phyloP scores from a whole-genome alignment of 2,888 invertebrate genomes.

The Ichneumoninae sp. region DNA sequence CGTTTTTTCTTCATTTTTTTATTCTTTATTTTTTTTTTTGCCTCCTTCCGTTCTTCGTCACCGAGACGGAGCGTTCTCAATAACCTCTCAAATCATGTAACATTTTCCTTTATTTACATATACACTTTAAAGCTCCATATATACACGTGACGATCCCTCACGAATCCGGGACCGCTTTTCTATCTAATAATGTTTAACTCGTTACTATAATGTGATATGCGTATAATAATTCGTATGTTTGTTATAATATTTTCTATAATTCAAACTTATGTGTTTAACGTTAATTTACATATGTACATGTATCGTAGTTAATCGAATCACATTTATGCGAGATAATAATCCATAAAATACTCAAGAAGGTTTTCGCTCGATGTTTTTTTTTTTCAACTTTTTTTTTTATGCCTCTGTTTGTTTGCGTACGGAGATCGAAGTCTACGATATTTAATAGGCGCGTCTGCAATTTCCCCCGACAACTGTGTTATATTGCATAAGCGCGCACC shows the following conservation, averaged over 20 bases:
- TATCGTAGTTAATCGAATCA: conserved; percentile 44
- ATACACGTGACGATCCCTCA: conserved; percentile 34
- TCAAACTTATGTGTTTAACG: conserved; percentile 37
- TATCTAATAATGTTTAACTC: conserved; percentile 43
- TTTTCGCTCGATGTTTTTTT: conserved; percentile 16
- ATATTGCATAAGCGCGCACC: conserved; percentile 69
- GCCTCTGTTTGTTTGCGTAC: neutral
- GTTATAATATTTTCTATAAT: conserved; percentile 39
- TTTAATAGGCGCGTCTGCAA: conserved; percentile 42
- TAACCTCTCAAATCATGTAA: conserved; percentile 42
- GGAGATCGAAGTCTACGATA: conserved; percentile 30
- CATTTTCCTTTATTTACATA: conserved; percentile 53
- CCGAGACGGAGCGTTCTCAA: neutral
- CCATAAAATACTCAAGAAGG: conserved; percentile 37
- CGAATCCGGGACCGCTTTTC: conserved; percentile 15
- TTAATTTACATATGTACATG: conserved; percentile 54
- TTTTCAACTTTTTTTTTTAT: neutral
- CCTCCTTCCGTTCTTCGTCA: neutral
- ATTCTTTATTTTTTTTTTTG: neutral
- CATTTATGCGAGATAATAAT: conserved; percentile 17
- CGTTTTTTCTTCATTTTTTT: conserved; percentile 6
- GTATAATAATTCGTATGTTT: conserved; percentile 11
- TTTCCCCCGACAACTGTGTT: conserved; percentile 31
- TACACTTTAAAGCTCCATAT: conserved; percentile 56
- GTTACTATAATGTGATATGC: conserved; percentile 37